Evolutionary conservation across 2,888 invertebrate genomes (phyloP).

Genomic region (Drosophila basisetae): DNA sequence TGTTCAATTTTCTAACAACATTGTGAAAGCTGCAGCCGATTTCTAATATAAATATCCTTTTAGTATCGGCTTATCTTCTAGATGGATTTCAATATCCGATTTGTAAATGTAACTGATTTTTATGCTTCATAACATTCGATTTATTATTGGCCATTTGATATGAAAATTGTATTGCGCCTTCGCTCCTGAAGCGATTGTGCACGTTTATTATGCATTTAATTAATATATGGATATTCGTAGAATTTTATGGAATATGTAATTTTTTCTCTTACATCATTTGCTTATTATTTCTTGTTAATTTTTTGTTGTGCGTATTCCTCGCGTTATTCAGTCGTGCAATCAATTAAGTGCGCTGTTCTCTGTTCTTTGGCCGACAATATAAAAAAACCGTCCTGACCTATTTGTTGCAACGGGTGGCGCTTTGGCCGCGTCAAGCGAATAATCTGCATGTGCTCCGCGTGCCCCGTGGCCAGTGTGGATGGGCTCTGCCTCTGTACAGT

Average conservation of each 20-base stretch:
- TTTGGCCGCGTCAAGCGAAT: constrained; percentile 37
- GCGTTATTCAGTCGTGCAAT: constrained; percentile 49
- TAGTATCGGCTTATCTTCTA: neutral
- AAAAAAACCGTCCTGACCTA: neutral
- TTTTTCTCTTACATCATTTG: neutral
- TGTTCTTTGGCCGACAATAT: constrained; percentile 31
- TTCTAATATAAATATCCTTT: neutral
- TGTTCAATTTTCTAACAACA: neutral
- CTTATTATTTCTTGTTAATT: constrained; percentile 15
- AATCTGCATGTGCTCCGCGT: constrained; percentile 34
- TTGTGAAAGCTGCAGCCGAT: neutral
- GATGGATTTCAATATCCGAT: neutral
- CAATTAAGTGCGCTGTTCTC: constrained; percentile 58
- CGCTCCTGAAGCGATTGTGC: neutral
- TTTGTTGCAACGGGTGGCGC: constrained; percentile 44
- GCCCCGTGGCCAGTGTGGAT: neutral
- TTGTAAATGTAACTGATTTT: neutral
- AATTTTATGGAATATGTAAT: constrained; percentile 25
- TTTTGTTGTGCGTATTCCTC: constrained; percentile 7
- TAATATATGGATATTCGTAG: constrained; percentile 22
- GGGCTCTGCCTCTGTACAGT: neutral
- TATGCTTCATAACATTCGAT: neutral
- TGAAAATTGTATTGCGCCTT: neutral
- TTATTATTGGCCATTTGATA: constrained; percentile 1
- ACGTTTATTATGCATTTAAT: constrained; percentile 13